These are phyloP conservation scores for Hydrolagus affinis DNA, from an alignment of 2,113 vertebrate species.

Conservation along the genomic window DNA sequence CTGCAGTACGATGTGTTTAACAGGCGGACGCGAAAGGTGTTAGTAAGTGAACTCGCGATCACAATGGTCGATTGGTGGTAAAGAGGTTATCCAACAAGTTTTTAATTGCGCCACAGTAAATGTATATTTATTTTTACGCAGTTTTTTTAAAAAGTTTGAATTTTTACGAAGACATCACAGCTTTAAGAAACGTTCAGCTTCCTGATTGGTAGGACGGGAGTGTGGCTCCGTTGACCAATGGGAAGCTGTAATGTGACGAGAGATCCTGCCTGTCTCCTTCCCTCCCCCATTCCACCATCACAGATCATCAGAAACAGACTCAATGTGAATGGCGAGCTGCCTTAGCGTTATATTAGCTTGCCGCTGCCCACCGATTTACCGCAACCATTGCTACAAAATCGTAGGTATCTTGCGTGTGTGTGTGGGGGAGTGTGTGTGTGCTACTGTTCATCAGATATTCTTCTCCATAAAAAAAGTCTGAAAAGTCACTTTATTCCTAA, in stretches of 20 bases:
- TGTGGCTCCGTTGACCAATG: neutral
- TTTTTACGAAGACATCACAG: neutral
- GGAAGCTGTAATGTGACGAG: neutral
- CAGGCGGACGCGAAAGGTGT: too few relatives aligned
- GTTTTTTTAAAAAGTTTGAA: too few relatives aligned
- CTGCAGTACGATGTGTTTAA: too few relatives aligned
- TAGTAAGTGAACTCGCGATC: too few relatives aligned
- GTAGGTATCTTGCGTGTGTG: too few relatives aligned
- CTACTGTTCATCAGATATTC: too few relatives aligned
- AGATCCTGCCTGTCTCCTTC: slow-evolving; percentile 2
- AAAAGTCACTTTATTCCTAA: neutral
- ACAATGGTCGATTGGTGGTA: too few relatives aligned
- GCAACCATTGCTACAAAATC: neutral
- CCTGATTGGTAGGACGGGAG: neutral
- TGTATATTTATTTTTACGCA: neutral
- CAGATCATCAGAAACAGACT: neutral
- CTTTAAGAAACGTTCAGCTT: slow-evolving; percentile 11
- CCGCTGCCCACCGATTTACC: too few relatives aligned
- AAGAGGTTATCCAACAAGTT: neutral
- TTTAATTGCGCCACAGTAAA: neutral
- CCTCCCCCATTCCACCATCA: neutral
- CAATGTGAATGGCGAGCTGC: neutral
- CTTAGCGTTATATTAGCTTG: neutral
- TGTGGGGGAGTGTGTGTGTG: neutral
- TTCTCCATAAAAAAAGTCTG: neutral